Base-by-base conservation (phyloP, 2,888 invertebrate species). In the Drosophila nigricruria region DNA sequence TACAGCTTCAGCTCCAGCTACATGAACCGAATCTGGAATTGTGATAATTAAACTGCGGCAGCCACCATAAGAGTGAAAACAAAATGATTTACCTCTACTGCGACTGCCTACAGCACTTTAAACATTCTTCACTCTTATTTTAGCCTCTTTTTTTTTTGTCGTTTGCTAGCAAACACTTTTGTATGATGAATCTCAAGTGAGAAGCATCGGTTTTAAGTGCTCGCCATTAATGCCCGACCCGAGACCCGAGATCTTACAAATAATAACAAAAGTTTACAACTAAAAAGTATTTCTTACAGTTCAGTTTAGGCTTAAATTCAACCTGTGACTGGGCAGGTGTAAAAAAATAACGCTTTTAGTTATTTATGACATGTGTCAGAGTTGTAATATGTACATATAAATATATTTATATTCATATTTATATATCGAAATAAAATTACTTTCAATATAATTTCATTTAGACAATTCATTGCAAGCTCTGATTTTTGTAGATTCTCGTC, bases 41-140 rank as follows among this genome's bases (percentile, higher is more conserved):
- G 76, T 70, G 87, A 88, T 85, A 85, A 85, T 85, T 85, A 88
- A 85, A 86, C 87, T 71, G 67, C 69, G 70, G 81, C 81, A 74
- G 68, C 76, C 53, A 57, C 40, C 59, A 32, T 27, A 59, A 70
- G 76, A 83, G 70, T 87, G 84, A 86, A 86, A 85, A 77, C 72
- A 81, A 81, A 88, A 88, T 86, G 81, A 86, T 86, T 87, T 86
- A 81, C 69, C 58, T 69, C 42, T 16, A 12, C 42, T 36, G 30
- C 23, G 18, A 43, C 20, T 47, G 54, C 53, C 49, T 23, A 20
- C 47, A 64, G 64, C 53, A 47, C 52, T 67, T 23, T 23, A 16
- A 23, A 12, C 38, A 60, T 50, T 69, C 47, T 30, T 70, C 47
- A 60, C 38, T 49, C 23, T 40, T 30, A 32, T 23, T 27, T 30